phyloP scores from a whole-genome alignment of 30 jellyfish, hydroid and myxozoan species.

The Hydra vulgaris region DNA sequence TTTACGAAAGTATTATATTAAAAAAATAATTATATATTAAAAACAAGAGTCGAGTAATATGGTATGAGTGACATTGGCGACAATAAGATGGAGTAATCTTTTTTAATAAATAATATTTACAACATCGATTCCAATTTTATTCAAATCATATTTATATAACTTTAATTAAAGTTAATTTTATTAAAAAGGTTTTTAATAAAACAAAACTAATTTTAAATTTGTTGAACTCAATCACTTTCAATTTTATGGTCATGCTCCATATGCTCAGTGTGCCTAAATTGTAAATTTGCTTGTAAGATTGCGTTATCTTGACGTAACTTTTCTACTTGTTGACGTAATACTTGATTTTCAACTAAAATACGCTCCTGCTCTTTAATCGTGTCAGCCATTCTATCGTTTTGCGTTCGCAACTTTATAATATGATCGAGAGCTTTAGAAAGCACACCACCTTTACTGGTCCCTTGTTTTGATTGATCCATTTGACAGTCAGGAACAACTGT shows the following conservation, averaged over 20 bases:
- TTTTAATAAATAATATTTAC: no score
- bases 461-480: slow-evolving; percentile 84
- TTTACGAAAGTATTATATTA: no score
- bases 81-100: no score
- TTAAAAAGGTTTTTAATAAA: no score
- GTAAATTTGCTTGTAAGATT: slow-evolving; percentile 72
- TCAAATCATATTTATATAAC: no score
- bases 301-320: slow-evolving; percentile 78
- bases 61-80: no score
- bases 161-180: no score
- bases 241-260: slow-evolving; percentile 19
- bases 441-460: slow-evolving; percentile 95
- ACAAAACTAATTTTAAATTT: no score
- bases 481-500: slow-evolving; percentile 91
- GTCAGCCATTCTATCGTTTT: slow-evolving; percentile 71
- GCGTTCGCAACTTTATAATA: slow-evolving; percentile 67
- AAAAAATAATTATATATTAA: no score
- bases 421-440: slow-evolving; percentile 85
- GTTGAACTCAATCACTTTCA: slow-evolving; percentile 5
- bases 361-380: slow-evolving; percentile 84
- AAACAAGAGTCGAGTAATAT: no score
- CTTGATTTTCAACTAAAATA: slow-evolving; percentile 66
- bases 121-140: no score
- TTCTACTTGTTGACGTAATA: slow-evolving; percentile 80
- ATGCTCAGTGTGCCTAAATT: slow-evolving; percentile 24